Conservation (phyloP, 23 tunicate genomes). For the Aplidium turbinatum region DNA sequence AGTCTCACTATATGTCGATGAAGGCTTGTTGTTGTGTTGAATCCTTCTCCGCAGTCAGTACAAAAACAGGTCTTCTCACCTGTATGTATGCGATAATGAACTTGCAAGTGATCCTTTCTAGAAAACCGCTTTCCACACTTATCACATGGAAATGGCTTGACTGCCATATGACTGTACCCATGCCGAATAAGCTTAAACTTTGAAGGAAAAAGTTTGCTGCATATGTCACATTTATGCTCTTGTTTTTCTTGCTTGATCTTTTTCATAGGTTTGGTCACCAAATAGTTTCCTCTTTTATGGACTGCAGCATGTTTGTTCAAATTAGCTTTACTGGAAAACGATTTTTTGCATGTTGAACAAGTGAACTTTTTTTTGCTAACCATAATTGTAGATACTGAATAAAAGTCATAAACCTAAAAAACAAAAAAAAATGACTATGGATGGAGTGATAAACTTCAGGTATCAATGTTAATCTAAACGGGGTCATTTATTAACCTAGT, state of each 20-base stretch:
- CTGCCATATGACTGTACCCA: slow-evolving; percentile 42
- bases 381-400: too few relatives aligned
- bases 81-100: slow-evolving; percentile 54
- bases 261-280: slow-evolving; percentile 24
- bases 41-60: slow-evolving; percentile 38
- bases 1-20: slow-evolving; percentile 36
- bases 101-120: slow-evolving; percentile 57
- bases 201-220: slow-evolving; percentile 34
- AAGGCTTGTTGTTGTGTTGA: slow-evolving; percentile 28
- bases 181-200: slow-evolving; percentile 55
- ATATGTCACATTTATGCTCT: slow-evolving; percentile 25
- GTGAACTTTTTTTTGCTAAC: slow-evolving; percentile 18
- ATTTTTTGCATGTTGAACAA: slow-evolving; percentile 28
- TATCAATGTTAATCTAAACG: too few relatives aligned
- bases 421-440: too few relatives aligned
- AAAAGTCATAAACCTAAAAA: too few relatives aligned
- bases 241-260: slow-evolving; percentile 11
- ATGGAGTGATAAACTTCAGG: too few relatives aligned
- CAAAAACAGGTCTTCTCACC: slow-evolving; percentile 43
- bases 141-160: slow-evolving; percentile 58
- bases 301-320: slow-evolving; percentile 13
- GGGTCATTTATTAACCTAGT: too few relatives aligned
- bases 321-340: slow-evolving; percentile 13
- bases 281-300: slow-evolving; percentile 22
- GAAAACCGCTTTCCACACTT: slow-evolving; percentile 44